These are phyloP conservation scores for Upupa epops DNA, from an alignment of 2,113 vertebrate genomes.

Conservation along the genomic window DNA sequence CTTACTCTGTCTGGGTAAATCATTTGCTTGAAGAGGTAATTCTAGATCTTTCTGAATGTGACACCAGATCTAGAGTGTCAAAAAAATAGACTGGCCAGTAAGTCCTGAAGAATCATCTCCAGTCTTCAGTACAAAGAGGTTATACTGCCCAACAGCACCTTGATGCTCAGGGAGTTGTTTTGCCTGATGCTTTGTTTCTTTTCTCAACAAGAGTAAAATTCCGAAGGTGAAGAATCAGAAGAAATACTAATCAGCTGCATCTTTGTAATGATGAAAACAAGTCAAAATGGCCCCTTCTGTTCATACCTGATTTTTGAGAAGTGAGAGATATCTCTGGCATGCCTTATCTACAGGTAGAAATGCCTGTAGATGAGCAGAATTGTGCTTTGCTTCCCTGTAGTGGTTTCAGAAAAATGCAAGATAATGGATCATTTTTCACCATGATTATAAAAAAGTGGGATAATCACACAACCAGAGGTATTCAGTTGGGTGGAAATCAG, in stretches of 20 bases:
- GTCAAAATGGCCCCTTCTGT: background rate
- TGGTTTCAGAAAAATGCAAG: background rate
- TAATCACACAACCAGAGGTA: conserved; percentile 1
- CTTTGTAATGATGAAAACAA: background rate
- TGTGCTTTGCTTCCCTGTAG: background rate
- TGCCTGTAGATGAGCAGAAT: background rate
- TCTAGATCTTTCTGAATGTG: background rate
- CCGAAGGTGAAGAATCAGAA: background rate
- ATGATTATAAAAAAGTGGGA: conserved; percentile 16
- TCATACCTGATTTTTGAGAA: background rate
- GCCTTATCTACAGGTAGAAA: background rate
- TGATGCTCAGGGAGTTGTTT: background rate
- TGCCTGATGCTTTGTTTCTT: background rate
- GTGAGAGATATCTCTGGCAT: background rate
- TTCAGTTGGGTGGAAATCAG: background rate
- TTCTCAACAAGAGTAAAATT: background rate
- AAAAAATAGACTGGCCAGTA: background rate
- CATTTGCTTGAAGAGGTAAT: background rate
- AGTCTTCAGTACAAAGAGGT: background rate
- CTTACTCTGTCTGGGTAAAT: background rate
- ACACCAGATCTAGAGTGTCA: background rate
- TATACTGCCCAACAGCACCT: background rate
- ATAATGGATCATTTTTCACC: background rate
- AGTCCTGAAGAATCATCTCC: background rate
- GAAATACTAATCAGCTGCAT: background rate